A percentile compares a stretch with the other conserved stretches of the same genome.
phyloP scores from a whole-genome alignment of 2,113 vertebrate genomes.

The Anoura caudifer region DNA sequence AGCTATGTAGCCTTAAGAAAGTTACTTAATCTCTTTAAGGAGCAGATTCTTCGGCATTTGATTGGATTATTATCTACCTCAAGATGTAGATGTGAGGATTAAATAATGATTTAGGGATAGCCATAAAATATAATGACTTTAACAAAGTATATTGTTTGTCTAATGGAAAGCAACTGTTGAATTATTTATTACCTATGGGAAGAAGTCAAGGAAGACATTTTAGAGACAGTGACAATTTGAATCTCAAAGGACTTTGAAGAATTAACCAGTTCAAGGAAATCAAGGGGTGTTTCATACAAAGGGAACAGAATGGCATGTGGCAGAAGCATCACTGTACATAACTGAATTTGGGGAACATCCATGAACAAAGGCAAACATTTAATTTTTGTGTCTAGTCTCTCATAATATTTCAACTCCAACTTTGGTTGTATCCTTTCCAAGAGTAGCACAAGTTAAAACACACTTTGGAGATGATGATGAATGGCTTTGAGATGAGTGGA shows the following conservation, averaged over 20 bases:
- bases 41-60: background rate
- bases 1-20: background rate
- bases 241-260: conserved; percentile 1
- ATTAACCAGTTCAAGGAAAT: background rate
- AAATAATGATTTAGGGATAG: background rate
- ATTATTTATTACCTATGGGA: background rate
- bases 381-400: background rate
- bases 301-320: background rate
- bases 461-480: conserved; percentile 34
- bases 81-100: background rate
- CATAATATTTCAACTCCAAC: conserved; percentile 29
- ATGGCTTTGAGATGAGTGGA: conserved; percentile 54
- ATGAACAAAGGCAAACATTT: background rate
- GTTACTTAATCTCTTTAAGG: background rate
- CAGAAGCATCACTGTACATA: background rate
- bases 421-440: conserved; percentile 18
- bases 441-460: conserved; percentile 28
- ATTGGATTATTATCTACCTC: background rate
- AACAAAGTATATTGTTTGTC: background rate
- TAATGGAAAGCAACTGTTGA: background rate
- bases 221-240: background rate
- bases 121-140: background rate
- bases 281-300: background rate
- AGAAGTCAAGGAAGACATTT: background rate
- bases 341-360: background rate